Percentiles rank a stretch among this genome's conserved stretches.
Conservation (phyloP, 2,113 vertebrate genomes). For the Albula glossodonta region DNA sequence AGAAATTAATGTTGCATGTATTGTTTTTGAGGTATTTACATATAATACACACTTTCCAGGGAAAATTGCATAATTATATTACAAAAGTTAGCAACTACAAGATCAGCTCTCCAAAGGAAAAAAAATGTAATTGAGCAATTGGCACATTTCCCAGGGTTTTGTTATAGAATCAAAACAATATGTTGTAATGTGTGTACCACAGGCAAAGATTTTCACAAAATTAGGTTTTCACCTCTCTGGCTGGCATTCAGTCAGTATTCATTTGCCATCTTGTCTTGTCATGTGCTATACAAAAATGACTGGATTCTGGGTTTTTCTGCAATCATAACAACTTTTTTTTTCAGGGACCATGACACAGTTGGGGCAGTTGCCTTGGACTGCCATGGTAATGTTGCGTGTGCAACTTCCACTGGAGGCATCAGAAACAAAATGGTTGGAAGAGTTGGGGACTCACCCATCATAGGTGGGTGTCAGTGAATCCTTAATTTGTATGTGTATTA, state of each 20-base stretch:
- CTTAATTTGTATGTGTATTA: not conserved
- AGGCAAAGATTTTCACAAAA: not conserved
- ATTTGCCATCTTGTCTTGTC: too few relatives aligned
- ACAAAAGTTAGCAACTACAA: too few relatives aligned
- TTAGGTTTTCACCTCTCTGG: not conserved
- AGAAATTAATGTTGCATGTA: too few relatives aligned
- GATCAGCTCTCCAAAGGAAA: not conserved
- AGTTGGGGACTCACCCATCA: slow-evolving; percentile 77
- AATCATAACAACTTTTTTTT: slow-evolving; percentile 22
- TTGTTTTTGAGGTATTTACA: too few relatives aligned
- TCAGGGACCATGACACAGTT: slow-evolving; percentile 72
- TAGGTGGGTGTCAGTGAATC: slow-evolving; percentile 61
- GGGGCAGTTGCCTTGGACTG: slow-evolving; percentile 69
- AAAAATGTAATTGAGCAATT: not conserved
- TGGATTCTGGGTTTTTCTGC: not conserved
- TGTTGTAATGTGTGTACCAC: not conserved
- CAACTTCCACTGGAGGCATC: slow-evolving; percentile 74
- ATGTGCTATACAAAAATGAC: too few relatives aligned
- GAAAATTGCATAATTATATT: too few relatives aligned
- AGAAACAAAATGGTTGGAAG: slow-evolving; percentile 80
- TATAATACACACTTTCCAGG: too few relatives aligned
- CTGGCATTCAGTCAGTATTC: not conserved
- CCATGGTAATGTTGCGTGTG: slow-evolving; percentile 71
- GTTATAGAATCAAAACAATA: not conserved
- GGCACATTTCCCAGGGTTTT: not conserved